Conservation (phyloP, 2,113 vertebrate genomes). For the Laticauda colubrina region DNA sequence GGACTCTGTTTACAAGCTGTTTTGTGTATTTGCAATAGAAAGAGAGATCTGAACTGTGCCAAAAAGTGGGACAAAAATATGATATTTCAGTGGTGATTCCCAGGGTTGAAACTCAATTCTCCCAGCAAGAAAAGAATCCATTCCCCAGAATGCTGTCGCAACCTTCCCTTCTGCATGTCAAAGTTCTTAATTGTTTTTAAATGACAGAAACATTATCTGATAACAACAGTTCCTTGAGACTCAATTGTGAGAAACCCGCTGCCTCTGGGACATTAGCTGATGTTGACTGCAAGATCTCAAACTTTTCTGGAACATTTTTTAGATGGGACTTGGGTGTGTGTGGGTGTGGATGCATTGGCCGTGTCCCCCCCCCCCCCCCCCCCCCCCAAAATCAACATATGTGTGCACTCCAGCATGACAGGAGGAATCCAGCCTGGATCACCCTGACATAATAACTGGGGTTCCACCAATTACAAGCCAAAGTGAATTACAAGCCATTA, state of each 20-base stretch:
- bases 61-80: neutral
- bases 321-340: neutral
- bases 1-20: neutral
- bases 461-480: neutral
- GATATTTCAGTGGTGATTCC: neutral
- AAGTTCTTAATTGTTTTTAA: neutral
- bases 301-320: neutral
- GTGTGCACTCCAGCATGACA: neutral
- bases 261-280: neutral
- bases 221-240: neutral
- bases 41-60: neutral
- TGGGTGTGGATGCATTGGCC: neutral
- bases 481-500: constrained; percentile 1
- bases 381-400: no score
- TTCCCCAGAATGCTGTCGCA: neutral
- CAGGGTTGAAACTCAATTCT: neutral
- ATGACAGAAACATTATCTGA: no score
- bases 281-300: neutral
- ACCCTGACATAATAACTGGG: neutral
- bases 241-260: neutral
- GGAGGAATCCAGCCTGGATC: neutral
- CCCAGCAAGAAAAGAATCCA: no score
- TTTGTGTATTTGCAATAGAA: neutral
- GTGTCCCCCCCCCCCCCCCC: neutral
- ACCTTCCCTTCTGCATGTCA: neutral